Base-by-base conservation (phyloP, 2,888 invertebrate genomes). In the Crossocerus cetratus region DNA sequence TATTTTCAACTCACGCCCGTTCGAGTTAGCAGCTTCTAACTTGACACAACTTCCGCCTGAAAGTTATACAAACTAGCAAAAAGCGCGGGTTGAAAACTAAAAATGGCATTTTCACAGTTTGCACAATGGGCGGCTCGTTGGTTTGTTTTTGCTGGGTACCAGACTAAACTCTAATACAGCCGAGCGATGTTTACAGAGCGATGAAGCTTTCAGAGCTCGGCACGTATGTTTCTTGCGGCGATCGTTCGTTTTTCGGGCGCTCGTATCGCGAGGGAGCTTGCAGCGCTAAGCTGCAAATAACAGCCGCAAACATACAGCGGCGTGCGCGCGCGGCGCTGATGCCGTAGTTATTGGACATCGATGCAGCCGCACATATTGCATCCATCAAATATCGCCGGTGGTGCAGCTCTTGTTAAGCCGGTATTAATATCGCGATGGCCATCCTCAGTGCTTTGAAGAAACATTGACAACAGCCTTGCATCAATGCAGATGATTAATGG, bases 341-440 rank as follows among this genome's bases (percentile, higher is more conserved):
- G 5, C 2, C 11, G 32, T 20, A 20, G 16, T 61, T 53, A 4
- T 8, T 5, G 70, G 53, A 43, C 18, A 1, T 32, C 32, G 32
- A 32, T 32, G 18, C 2, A 20, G 20, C 4, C n/a, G 21, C 20
- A 32, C n/a, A 65, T 65, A 14, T 23, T 64, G 16, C n/a, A 44
- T 53, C 67, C 14, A 67, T 64, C 13, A 57, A 64, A 74, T 55
- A 64, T 58, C 67, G 63, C 22, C n/a, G n/a, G n/a, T n/a, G n/a
- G n/a, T 32, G 32, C 8, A 66, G 14, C 44, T 16, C 44, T 64
- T 57, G 23, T 73, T 67, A 67, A 72, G 67, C 8, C 64, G 42
- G 67, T 53, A 73, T 72, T 58, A 65, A 45, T 53, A 57, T 64
- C 60, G 63, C 32, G 16, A 8, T 53, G n/a, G 18, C 23, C 23